These are phyloP conservation scores for Ciconia stormi DNA, from an alignment of 2,113 vertebrate genomes.

Conservation along the genomic window DNA sequence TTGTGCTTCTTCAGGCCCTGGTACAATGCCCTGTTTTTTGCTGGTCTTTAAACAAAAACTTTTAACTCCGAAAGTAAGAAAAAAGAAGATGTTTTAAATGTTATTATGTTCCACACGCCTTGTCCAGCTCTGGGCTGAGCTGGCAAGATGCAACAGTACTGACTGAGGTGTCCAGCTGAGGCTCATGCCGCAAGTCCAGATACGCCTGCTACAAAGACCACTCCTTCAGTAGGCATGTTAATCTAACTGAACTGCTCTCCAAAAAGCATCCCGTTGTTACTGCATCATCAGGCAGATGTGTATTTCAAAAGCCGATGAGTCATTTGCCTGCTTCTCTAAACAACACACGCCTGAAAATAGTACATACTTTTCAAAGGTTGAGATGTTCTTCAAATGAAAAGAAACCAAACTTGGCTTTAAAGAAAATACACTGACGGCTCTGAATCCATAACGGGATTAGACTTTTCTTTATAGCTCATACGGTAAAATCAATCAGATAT, in stretches of 20 bases:
- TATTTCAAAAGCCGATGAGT: background rate
- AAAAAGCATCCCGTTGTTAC: background rate
- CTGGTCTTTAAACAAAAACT: background rate
- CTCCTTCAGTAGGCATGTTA: background rate
- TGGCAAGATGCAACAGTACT: background rate
- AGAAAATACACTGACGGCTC: background rate
- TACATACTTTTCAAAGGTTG: background rate
- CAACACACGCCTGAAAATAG: background rate
- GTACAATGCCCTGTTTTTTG: background rate
- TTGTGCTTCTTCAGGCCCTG: background rate
- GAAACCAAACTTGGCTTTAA: background rate
- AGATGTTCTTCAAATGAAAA: background rate
- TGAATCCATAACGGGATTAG: background rate
- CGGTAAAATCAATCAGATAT: conserved; percentile 58
- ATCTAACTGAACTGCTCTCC: background rate
- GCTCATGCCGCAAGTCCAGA: background rate
- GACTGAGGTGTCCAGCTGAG: background rate
- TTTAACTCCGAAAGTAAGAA: background rate
- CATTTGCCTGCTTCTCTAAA: background rate
- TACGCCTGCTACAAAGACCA: background rate
- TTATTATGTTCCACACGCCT: background rate
- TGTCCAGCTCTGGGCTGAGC: background rate
- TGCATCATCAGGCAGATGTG: background rate
- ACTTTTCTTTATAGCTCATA: conserved; percentile 37
- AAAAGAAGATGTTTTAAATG: background rate